Evolutionary conservation across 2,797 vertebrate species (phyloP).

Genomic region (Mus spretus): DNA sequence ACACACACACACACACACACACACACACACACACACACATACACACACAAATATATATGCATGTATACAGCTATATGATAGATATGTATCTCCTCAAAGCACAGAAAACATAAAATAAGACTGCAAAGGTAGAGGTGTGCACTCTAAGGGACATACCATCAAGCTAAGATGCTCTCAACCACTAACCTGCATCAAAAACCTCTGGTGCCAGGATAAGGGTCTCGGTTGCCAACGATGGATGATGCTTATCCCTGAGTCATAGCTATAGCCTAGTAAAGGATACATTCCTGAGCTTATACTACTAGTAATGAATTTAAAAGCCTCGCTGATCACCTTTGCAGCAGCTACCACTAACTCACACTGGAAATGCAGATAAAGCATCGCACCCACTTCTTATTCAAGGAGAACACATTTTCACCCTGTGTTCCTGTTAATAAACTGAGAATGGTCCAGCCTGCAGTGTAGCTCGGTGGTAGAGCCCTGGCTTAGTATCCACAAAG

Average conservation of each 20-base stretch:
- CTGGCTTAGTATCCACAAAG: not conserved
- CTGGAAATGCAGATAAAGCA: not conserved
- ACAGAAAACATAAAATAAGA: not conserved
- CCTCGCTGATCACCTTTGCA: not conserved
- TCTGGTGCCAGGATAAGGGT: not conserved
- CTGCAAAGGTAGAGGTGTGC: not conserved
- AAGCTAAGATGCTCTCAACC: not conserved
- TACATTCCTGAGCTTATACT: not conserved
- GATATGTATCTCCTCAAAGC: not conserved
- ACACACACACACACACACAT: too few relatives aligned
- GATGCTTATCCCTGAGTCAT: not conserved
- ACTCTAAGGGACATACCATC: not conserved
- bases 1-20: too few relatives aligned
- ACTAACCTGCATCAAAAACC: not conserved
- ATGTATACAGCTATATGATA: not conserved
- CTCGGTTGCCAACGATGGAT: not conserved
- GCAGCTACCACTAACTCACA: not conserved
- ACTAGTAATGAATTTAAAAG: not conserved
- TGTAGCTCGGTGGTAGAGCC: not conserved
- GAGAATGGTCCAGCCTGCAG: too few relatives aligned
- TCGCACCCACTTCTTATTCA: not conserved
- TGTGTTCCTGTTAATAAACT: not conserved
- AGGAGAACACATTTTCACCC: not conserved
- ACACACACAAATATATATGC: too few relatives aligned
- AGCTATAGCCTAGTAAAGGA: not conserved